Evolutionary conservation across 2,113 vertebrate genomes (phyloP).

Genomic region (Tapirus terrestris): DNA sequence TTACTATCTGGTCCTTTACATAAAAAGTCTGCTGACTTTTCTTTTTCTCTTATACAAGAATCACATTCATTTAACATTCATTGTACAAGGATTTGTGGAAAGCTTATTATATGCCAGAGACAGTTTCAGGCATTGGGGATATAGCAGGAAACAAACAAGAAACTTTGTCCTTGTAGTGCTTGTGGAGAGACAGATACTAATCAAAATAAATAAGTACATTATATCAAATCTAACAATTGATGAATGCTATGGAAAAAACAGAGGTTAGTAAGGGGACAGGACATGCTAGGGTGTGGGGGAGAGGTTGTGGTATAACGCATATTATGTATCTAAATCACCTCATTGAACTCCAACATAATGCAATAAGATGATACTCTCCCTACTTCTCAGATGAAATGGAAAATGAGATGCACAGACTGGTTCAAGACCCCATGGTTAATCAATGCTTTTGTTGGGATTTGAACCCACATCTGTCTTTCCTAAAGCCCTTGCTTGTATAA

Average conservation of each 20-base stretch:
- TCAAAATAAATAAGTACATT: not conserved
- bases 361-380: not conserved
- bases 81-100: not conserved
- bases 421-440: not conserved
- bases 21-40: not conserved
- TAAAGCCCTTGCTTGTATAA: not conserved
- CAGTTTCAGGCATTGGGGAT: not conserved
- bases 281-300: not conserved
- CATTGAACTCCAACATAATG: not conserved
- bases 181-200: not conserved
- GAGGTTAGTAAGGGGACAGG: not conserved
- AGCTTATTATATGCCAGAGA: not conserved
- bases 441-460: not conserved
- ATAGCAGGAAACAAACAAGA: not conserved
- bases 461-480: not conserved
- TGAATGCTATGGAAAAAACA: not conserved
- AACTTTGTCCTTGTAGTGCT: not conserved
- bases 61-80: not conserved
- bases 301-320: not conserved
- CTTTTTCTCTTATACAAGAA: conserved; percentile 27
- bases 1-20: not conserved
- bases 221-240: not conserved
- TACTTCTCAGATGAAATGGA: not conserved
- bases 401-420: conserved; percentile 1
- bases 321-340: not conserved